Evolutionary conservation across 2,888 invertebrate genomes (phyloP).

Genomic region (Trimorus sp.): DNA sequence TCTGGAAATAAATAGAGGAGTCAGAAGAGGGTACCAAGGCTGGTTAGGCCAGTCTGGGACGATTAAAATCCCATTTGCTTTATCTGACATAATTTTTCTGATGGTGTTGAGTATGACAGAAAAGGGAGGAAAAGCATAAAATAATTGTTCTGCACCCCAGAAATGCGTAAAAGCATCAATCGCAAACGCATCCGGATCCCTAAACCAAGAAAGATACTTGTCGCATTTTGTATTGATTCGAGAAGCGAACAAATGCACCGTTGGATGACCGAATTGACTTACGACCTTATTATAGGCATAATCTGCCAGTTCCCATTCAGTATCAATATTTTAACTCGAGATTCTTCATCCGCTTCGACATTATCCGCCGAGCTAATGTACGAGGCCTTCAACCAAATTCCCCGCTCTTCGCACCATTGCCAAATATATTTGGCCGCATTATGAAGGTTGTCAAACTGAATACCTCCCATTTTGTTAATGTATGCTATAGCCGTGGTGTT

Average conservation of each 20-base stretch:
- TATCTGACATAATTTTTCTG: conserved; percentile 58
- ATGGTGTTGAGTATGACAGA: conserved; percentile 12
- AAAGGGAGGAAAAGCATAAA: conserved; percentile 16
- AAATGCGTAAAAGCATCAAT: background rate
- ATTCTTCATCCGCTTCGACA: conserved; percentile 2
- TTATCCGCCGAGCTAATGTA: conserved; percentile 1
- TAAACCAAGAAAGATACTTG: conserved; percentile 5
- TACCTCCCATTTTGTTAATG: conserved; percentile 10
- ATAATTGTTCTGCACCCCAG: background rate
- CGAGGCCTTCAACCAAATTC: background rate
- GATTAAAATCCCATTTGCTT: conserved; percentile 31
- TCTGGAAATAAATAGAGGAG: background rate
- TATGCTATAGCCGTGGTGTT: conserved; percentile 17
- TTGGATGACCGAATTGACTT: background rate
- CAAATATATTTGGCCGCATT: background rate
- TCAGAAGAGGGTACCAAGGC: conserved; percentile 27
- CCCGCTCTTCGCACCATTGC: background rate
- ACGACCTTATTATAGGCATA: background rate
- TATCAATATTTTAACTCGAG: background rate
- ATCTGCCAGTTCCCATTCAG: conserved; percentile 7
- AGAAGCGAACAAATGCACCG: conserved; percentile 13
- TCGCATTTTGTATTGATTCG: conserved; percentile 3
- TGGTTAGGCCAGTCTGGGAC: conserved; percentile 22
- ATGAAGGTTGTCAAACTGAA: background rate
- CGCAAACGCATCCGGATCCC: conserved; percentile 4